These are phyloP conservation scores for Cacoxenus indagator DNA, from an alignment of 2,888 invertebrate species.

Conservation along the genomic window DNA sequence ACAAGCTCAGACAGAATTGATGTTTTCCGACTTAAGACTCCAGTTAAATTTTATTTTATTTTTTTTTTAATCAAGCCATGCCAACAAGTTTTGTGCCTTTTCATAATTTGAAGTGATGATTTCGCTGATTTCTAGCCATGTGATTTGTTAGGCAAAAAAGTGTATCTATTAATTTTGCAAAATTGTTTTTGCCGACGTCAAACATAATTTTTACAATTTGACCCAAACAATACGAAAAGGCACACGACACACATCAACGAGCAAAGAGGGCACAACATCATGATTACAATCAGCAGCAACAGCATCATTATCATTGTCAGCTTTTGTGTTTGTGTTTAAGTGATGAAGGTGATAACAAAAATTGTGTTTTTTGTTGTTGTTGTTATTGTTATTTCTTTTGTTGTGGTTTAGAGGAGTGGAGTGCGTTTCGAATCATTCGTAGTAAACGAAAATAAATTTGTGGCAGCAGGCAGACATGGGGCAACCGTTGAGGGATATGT, in stretches of 20 bases:
- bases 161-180: slow-evolving; percentile 7
- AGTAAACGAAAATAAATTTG: no score
- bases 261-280: slow-evolving; percentile 13
- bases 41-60: not conserved
- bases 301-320: not conserved
- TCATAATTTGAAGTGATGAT: slow-evolving; percentile 61
- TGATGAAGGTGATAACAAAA: not conserved
- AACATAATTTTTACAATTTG: slow-evolving; percentile 45
- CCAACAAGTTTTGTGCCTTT: slow-evolving; percentile 50
- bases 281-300: no score
- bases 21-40: slow-evolving; percentile 3
- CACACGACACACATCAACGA: slow-evolving; percentile 49
- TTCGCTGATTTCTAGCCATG: slow-evolving; percentile 48
- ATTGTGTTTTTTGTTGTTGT: no score
- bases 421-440: no score
- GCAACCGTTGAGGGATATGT: no score
- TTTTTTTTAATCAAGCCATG: not conserved
- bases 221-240: slow-evolving; percentile 36
- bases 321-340: not conserved
- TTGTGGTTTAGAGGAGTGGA: no score
- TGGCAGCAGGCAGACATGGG: no score
- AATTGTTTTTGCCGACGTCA: slow-evolving; percentile 1
- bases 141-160: not conserved
- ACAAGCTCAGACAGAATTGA: slow-evolving; percentile 10
- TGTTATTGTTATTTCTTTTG: no score